Base-by-base conservation (phyloP, 2,888 invertebrate genomes). In the Drosophila dives region DNA sequence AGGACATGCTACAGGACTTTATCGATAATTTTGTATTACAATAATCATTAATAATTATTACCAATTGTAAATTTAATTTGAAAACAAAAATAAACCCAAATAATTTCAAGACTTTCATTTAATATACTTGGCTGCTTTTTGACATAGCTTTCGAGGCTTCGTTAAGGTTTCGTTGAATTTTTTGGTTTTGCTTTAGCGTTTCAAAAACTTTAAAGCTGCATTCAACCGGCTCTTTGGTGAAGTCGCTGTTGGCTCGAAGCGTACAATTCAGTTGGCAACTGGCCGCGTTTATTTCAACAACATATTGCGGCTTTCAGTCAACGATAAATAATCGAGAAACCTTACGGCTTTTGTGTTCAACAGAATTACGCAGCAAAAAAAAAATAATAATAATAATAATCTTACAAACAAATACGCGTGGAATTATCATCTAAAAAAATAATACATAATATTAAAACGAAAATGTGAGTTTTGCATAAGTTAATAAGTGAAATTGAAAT, bases 1-100 rank as follows among this genome's bases (percentile, higher is more conserved):
- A 94, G 69, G 94, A 94, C 77, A 93, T 95, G 88, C 92, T 95
- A 66, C 93, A 94, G 77, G 95, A 95, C 89, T 93, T 95, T 61
- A 91, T 94, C 53, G 94, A 94, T 75, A 92, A 92, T 80, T 94
- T 83, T 81, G 80, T 93, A 29, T 59, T 89, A 12, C 38, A 69
- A 34, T 23, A 54, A 12, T 59, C 65, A 48, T 38, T 7, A 53
- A 53, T 51, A 38, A 58, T 15, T 1, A 3, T 51, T 34, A n/a
- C 1, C 11, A 62, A 55, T 6, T 29, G 29, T 29, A 29, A 29
- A 29, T 29, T 5, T 29, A 29, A 29, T 29, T 29, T 29, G 6
- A 29, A 29, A 29, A 29, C 6, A 50, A 66, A 77, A 23, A 40
- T 45, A 8, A 55, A 55, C 54, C 4, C 45, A 32, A 32, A 2